phyloP scores from a whole-genome alignment of 2,797 vertebrate genomes.

The Pseudochirops corinnae region DNA sequence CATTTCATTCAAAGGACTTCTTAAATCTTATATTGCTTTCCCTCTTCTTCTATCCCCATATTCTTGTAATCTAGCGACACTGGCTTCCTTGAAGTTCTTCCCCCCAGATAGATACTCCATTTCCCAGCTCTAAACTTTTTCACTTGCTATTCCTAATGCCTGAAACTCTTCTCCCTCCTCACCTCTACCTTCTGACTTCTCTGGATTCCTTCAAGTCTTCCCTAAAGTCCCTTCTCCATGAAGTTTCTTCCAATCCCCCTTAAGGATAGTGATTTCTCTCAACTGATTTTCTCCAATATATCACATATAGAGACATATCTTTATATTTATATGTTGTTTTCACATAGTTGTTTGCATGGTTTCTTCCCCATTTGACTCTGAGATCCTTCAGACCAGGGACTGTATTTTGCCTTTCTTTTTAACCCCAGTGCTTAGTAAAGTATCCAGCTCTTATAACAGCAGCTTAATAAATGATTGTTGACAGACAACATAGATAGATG shows the following conservation, averaged over 20 bases:
- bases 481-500: not conserved
- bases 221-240: not conserved
- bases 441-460: not conserved
- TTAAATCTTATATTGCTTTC: not conserved
- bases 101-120: not conserved
- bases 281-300: not conserved
- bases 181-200: not conserved
- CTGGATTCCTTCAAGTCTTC: not conserved
- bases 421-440: not conserved
- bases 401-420: not conserved
- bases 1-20: conserved; percentile 42
- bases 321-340: not conserved
- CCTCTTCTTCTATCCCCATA: not conserved
- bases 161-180: not conserved
- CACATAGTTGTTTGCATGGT: not conserved
- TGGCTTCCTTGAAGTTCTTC: not conserved
- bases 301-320: not conserved
- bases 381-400: not conserved
- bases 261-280: not conserved
- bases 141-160: not conserved
- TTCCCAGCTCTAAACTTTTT: not conserved
- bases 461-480: not conserved
- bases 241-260: not conserved
- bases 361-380: not conserved
- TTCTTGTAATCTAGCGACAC: not conserved